Conservation (phyloP, 2,888 invertebrate species). For the Rhagophthalmus giganteus region DNA sequence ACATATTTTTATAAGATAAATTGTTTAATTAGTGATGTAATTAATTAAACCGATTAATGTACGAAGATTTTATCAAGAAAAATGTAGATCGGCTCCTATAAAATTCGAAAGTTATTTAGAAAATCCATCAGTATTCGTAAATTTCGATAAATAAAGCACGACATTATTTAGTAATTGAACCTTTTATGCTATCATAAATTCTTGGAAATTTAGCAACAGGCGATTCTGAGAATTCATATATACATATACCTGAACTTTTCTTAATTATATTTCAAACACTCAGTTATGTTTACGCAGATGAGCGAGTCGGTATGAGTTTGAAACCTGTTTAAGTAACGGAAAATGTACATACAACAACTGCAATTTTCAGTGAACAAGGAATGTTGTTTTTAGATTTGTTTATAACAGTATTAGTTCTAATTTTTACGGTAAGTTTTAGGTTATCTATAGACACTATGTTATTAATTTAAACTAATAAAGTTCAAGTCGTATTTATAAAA, state of each 20-base stretch:
- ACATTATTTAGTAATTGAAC: no score
- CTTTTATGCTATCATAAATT: no score
- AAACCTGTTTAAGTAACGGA: slow-evolving; percentile 13
- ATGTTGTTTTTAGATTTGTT: slow-evolving; percentile 4
- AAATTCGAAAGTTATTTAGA: no score
- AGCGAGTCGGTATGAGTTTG: slow-evolving; percentile 1
- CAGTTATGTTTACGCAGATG: slow-evolving; percentile 5
- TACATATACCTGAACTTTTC: neutral
- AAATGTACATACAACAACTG: slow-evolving; percentile 7
- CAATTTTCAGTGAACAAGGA: slow-evolving; percentile 6
- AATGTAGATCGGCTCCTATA: no score
- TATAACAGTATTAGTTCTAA: neutral
- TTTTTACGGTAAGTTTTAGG: slow-evolving; percentile 1
- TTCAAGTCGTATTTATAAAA: neutral
- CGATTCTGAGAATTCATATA: neutral
- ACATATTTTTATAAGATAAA: no score
- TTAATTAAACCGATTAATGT: no score
- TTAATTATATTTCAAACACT: slow-evolving; percentile 6
- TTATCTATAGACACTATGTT: neutral
- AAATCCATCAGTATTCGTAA: no score
- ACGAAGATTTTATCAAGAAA: no score
- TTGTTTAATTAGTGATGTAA: no score
- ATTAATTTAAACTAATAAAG: neutral
- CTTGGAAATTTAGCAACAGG: neutral
- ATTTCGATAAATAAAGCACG: no score